Percentiles rank a stretch among this genome's conserved stretches.
These are phyloP conservation scores for Hemaris fuciformis DNA, from an alignment of 2,888 invertebrate species.

Conservation along the genomic window DNA sequence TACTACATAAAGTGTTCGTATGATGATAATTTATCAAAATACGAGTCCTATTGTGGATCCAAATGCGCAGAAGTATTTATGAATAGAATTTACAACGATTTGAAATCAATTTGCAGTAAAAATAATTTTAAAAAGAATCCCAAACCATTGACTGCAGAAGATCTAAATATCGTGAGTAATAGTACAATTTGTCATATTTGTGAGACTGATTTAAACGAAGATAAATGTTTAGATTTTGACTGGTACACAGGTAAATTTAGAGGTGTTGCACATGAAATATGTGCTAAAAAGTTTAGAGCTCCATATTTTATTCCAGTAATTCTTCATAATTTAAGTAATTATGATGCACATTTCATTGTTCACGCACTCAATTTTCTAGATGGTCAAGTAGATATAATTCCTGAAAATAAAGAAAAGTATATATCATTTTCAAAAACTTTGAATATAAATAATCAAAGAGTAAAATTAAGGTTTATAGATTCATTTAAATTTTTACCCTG, in stretches of 20 bases:
- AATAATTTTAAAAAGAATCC: conserved; percentile 10
- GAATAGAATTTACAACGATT: conserved; percentile 23
- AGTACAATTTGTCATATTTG: conserved; percentile 18
- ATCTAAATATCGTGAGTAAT: not conserved
- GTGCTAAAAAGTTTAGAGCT: conserved; percentile 27
- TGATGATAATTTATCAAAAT: conserved; percentile 20
- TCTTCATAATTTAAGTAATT: too few relatives aligned
- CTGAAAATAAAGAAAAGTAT: too few relatives aligned
- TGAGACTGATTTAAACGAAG: conserved; percentile 20
- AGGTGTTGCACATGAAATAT: conserved; percentile 30
- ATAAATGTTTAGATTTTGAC: conserved; percentile 23
- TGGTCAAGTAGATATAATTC: too few relatives aligned
- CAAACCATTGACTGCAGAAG: conserved; percentile 4
- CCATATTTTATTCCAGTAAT: too few relatives aligned
- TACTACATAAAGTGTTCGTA: conserved; percentile 23
- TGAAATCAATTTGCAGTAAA: conserved; percentile 19
- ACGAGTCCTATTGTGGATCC: conserved; percentile 25
- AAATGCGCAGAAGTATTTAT: conserved; percentile 33
- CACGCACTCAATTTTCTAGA: too few relatives aligned
- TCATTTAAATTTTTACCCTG: too few relatives aligned
- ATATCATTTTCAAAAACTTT: too few relatives aligned
- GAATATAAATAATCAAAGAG: too few relatives aligned
- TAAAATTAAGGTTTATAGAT: too few relatives aligned
- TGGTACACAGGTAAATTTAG: conserved; percentile 30
- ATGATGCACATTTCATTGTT: too few relatives aligned